Conservation (phyloP, 1,140 invertebrate species). For the Orchestia grillus region DNA sequence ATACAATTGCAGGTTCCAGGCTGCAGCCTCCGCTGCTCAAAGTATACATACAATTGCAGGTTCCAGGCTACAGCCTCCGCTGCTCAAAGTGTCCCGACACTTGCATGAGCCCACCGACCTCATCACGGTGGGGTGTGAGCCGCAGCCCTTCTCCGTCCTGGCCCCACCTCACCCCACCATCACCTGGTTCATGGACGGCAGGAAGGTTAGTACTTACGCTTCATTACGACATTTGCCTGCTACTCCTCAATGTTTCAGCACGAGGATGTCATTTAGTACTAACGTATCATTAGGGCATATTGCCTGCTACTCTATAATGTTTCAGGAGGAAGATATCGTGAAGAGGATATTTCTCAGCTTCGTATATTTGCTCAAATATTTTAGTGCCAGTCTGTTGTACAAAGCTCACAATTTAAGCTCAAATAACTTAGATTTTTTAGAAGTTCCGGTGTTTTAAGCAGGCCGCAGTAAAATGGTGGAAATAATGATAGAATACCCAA, state of each 20-base stretch:
- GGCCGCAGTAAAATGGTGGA: too few species aligned
- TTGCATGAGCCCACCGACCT: constrained; percentile 22
- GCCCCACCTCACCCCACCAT: constrained; percentile 2
- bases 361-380: too few species aligned
- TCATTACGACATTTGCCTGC: not conserved
- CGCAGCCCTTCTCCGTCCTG: not conserved
- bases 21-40: not conserved
- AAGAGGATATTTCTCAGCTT: too few species aligned
- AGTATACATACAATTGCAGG: not conserved
- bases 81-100: not conserved
- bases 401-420: too few species aligned
- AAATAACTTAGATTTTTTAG: too few species aligned
- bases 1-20: not conserved
- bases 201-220: not conserved
- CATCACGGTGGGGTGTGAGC: constrained; percentile 46
- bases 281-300: too few species aligned
- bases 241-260: not conserved
- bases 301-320: not conserved
- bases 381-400: too few species aligned
- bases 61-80: not conserved
- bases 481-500: too few species aligned
- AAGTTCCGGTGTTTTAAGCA: too few species aligned
- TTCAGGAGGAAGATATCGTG: not conserved
- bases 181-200: constrained; percentile 15
- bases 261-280: not conserved